A percentile compares a stretch with the other conserved stretches of the same genome.
phyloP scores from a whole-genome alignment of 2,888 invertebrate species.

The Oxyscelio sp. region DNA sequence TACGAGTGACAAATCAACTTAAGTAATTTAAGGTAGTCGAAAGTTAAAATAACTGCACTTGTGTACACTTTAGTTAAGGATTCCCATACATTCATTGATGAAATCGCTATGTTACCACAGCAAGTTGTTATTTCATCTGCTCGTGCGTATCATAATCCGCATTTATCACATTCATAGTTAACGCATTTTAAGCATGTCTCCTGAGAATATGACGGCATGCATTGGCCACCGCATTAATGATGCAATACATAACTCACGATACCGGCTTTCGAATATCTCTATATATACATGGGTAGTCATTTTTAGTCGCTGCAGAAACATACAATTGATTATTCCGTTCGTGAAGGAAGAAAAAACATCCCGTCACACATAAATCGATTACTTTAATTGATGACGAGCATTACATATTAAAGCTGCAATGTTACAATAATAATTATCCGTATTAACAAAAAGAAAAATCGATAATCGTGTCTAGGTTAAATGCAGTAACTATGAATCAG shows the following conservation, averaged over 20 bases:
- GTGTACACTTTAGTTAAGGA: too few relatives aligned
- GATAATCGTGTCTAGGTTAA: too few relatives aligned
- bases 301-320: constrained; percentile 18
- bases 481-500: constrained; percentile 60
- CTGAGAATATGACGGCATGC: constrained; percentile 61
- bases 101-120: not conserved
- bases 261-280: constrained; percentile 39
- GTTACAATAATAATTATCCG: constrained; percentile 23
- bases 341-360: not conserved
- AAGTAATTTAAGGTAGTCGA: too few relatives aligned
- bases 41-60: not conserved
- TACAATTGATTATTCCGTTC: constrained; percentile 7
- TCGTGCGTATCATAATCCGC: constrained; percentile 18
- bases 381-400: not conserved
- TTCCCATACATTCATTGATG: constrained; percentile 1
- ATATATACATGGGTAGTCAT: constrained; percentile 17
- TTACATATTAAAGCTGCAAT: not conserved
- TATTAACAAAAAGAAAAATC: constrained; percentile 43
- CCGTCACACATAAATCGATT: too few relatives aligned
- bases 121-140: not conserved
- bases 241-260: constrained; percentile 57
- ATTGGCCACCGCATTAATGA: constrained; percentile 60
- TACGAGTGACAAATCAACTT: too few relatives aligned
- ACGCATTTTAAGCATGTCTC: constrained; percentile 58
- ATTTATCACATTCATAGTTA: constrained; percentile 57